Conservation (phyloP, 2,797 vertebrate genomes). For the Simalia tracyae region DNA sequence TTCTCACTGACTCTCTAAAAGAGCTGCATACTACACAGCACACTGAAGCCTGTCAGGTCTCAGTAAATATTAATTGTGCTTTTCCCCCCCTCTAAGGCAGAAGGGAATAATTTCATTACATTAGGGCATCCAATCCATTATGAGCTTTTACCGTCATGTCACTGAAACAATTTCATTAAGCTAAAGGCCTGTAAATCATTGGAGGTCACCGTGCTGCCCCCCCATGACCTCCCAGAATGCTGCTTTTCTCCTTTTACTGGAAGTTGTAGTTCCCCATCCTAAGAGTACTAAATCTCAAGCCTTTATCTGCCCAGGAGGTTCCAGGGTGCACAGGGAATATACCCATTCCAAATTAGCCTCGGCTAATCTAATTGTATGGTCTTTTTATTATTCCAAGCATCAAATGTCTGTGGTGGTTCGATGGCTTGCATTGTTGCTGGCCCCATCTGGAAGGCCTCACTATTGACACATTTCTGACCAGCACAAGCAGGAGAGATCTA, state of each 20-base stretch:
- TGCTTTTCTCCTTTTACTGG: conserved; percentile 80
- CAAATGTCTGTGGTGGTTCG: conserved; percentile 87
- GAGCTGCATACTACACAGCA: conserved; percentile 75
- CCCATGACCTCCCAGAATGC: conserved; percentile 81
- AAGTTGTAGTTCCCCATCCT: conserved; percentile 81
- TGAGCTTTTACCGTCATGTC: conserved; percentile 99
- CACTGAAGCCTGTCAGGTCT: conserved; percentile 87
- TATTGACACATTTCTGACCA: conserved; percentile 74
- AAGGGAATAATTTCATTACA: conserved; percentile 99
- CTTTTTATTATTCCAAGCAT: conserved; percentile 94
- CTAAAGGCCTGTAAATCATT: conserved; percentile 98
- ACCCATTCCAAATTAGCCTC: conserved; percentile 87
- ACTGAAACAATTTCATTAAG: conserved; percentile 99
- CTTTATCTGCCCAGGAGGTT: conserved; percentile 80
- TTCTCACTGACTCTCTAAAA: conserved; percentile 75
- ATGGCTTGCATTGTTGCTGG: conserved; percentile 79
- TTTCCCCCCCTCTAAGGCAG: conserved; percentile 89
- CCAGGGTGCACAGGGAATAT: conserved; percentile 77
- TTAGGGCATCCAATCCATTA: conserved; percentile 99
- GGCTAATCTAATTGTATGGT: conserved; percentile 91
- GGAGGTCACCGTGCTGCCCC: conserved; percentile 88
- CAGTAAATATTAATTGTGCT: conserved; percentile 99
- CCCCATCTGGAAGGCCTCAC: conserved; percentile 85
- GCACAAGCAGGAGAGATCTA: conserved; percentile 65
- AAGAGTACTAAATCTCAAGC: conserved; percentile 80